Evolutionary conservation across 2,888 invertebrate species (phyloP), one percentile per base, ranked within the genome.

Genomic region (Melikaiella ostensackeni): DNA sequence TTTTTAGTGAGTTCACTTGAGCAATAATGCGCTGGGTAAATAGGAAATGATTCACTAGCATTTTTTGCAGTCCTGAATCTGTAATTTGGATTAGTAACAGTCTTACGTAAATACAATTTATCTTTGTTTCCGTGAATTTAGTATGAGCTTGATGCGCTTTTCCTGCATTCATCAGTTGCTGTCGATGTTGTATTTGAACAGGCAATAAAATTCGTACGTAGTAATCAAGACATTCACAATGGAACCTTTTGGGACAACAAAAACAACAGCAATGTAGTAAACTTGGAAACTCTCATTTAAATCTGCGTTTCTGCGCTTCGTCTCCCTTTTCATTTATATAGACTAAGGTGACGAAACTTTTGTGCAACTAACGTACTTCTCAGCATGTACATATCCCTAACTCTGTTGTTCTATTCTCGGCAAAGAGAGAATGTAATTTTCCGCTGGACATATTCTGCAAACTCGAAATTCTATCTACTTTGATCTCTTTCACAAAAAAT

Each of bases 261-360:
- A 59, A 59, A 59, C 59, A 59, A 27, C 11, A 59, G 27, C 16
- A 27, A 27, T 27, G 27, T 16, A 59, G 27, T 24, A 59, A 59
- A 59, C 59, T 27, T 59, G 27, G 6, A 13, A 27, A 27, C 59
- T 75, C 75, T 74, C 78, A 66, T 80, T 78, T 78, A 75, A 76
- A 78, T 74, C 77, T 74, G 73, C 79, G 42, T 64, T 77, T 59
- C 66, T 30, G 74, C 63, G 63, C 46, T 63, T 75, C 74, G 74
- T 76, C 73, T 74, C 74, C 62, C 63, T 59, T 21, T n/a, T 59
- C 59, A 75, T 80, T 78, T 76, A 76, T 76, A 78, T 80, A 75
- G 63, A 79, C 77, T 75, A 63, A 75, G 46, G n/a, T 64, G 42
- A 27, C 21, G 73, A 74, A 75, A 62, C 63, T 70, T 42, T 46